Conservation (phyloP, 2,888 invertebrate genomes). For the Reticulitermes lucifugus region DNA sequence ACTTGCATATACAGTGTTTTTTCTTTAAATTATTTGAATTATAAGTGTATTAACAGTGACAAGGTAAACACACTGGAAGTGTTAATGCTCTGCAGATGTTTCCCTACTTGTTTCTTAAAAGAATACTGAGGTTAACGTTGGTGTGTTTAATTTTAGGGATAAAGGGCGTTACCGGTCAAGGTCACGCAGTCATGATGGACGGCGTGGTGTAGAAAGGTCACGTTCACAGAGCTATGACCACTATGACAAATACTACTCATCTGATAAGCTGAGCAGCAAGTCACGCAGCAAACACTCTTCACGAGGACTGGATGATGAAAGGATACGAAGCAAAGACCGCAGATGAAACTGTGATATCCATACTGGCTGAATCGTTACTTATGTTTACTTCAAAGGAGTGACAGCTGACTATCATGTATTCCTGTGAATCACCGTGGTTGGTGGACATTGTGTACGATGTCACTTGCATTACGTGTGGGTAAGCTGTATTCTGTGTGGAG, state of each 20-base stretch:
- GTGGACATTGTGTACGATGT: background rate
- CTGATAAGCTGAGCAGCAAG: conserved; percentile 42
- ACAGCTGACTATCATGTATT: background rate
- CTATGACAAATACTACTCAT: conserved; percentile 48
- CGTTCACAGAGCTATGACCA: conserved; percentile 49
- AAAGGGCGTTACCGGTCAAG: conserved; percentile 62
- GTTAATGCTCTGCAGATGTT: no score
- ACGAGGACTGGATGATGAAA: conserved; percentile 19
- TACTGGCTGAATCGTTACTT: background rate
- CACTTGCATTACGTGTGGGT: background rate
- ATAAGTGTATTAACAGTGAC: no score
- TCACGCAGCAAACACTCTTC: conserved; percentile 41
- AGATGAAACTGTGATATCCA: conserved; percentile 37
- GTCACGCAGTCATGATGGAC: conserved; percentile 62
- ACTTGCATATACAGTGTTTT: no score
- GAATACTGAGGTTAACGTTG: no score
- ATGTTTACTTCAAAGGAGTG: background rate
- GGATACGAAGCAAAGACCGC: conserved; percentile 41
- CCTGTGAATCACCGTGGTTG: background rate
- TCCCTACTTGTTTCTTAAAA: no score
- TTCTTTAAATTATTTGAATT: no score
- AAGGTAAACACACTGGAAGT: no score
- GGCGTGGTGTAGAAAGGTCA: conserved; percentile 18
- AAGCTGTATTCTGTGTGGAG: background rate
- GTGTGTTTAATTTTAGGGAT: conserved; percentile 59